Conservation (phyloP, 23 tunicate genomes). For the Halocynthia aurantium region DNA sequence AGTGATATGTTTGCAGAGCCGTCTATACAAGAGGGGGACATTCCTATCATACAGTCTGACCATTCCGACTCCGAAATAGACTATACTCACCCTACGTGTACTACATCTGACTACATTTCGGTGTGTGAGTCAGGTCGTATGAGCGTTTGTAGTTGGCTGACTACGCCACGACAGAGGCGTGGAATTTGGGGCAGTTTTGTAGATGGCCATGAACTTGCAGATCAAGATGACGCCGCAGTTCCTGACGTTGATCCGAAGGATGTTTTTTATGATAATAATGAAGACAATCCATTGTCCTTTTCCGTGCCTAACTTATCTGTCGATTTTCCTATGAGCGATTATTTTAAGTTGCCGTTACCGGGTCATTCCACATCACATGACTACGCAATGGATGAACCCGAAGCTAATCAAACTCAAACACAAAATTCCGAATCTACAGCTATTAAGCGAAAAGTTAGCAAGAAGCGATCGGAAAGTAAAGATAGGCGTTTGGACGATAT, state of each 20-base stretch:
- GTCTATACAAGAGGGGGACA: background rate
- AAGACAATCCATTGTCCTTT: too few species aligned
- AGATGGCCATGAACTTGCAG: background rate
- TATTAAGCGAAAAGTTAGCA: too few species aligned
- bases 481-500: background rate
- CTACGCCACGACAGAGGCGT: background rate
- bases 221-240: background rate
- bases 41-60: constrained; percentile 20
- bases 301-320: too few species aligned
- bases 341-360: too few species aligned
- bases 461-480: background rate
- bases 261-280: constrained; percentile 1
- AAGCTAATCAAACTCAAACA: too few species aligned
- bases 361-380: too few species aligned
- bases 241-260: constrained; percentile 2
- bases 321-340: too few species aligned
- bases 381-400: too few species aligned
- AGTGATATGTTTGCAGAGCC: constrained; percentile 22
- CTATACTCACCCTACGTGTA: background rate
- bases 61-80: constrained; percentile 10
- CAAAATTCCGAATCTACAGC: too few species aligned
- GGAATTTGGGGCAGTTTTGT: too few species aligned
- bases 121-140: constrained; percentile 3
- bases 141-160: background rate
- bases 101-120: background rate